phyloP scores from a whole-genome alignment of 2,888 invertebrate genomes.

The Sycophila texana region DNA sequence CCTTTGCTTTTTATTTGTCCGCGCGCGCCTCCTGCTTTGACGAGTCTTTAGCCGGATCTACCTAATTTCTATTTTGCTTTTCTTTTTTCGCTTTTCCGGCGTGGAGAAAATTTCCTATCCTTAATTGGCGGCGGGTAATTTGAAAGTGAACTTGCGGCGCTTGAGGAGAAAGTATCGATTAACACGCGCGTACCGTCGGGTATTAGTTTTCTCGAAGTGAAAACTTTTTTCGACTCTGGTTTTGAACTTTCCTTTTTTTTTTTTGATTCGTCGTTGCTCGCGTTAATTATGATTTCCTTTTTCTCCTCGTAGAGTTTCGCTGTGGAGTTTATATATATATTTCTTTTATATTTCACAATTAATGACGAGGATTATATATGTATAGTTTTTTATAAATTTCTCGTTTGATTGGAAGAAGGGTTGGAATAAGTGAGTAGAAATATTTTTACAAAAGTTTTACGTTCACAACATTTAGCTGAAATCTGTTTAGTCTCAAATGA shows the following conservation, averaged over 20 bases:
- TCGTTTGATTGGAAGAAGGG: too few species aligned
- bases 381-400: too few species aligned
- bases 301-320: neutral
- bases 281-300: slow-evolving; percentile 30
- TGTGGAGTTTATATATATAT: neutral
- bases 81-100: neutral
- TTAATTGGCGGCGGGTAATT: slow-evolving; percentile 45
- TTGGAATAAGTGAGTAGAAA: too few species aligned
- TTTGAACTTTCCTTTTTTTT: slow-evolving; percentile 25
- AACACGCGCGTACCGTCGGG: slow-evolving; percentile 16
- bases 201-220: slow-evolving; percentile 41
- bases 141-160: slow-evolving; percentile 47
- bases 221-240: slow-evolving; percentile 30
- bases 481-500: too few species aligned
- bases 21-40: neutral
- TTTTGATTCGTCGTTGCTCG: too few species aligned
- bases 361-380: too few species aligned
- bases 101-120: slow-evolving; percentile 34
- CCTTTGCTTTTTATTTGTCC: neutral
- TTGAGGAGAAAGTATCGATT: slow-evolving; percentile 46
- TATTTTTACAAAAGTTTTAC: too few species aligned
- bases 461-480: too few species aligned
- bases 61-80: neutral
- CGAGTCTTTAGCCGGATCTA: neutral
- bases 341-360: too few species aligned